These are phyloP conservation scores for Pseudopleuronectes americanus DNA, from an alignment of 2,797 vertebrate species.

Conservation along the genomic window DNA sequence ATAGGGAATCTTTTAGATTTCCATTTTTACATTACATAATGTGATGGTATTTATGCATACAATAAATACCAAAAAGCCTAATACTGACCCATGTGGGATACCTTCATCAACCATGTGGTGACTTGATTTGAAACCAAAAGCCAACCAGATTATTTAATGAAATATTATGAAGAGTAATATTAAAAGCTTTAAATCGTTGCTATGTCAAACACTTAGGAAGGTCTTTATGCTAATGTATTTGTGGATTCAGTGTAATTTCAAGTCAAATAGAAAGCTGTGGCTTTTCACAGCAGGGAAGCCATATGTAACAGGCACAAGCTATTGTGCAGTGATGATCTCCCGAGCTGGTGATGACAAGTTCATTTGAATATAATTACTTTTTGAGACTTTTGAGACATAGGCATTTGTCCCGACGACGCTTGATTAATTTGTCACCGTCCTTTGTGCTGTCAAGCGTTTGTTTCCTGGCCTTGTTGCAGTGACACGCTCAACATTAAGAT, in stretches of 20 bases:
- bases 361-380: constrained; percentile 75
- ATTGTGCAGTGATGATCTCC: constrained; percentile 56
- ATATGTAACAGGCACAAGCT: constrained; percentile 62
- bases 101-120: not conserved
- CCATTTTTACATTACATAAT: too few relatives aligned
- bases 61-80: not conserved
- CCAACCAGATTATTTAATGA: too few relatives aligned
- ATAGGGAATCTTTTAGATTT: too few relatives aligned
- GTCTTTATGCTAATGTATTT: constrained; percentile 19
- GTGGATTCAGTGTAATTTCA: constrained; percentile 40
- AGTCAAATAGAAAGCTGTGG: constrained; percentile 34
- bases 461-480: constrained; percentile 48
- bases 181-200: not conserved
- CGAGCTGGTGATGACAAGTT: constrained; percentile 66
- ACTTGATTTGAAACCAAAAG: too few relatives aligned
- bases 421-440: constrained; percentile 58
- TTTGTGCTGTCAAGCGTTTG: constrained; percentile 55
- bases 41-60: not conserved
- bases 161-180: not conserved
- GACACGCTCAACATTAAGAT: constrained; percentile 45
- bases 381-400: constrained; percentile 54
- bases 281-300: constrained; percentile 68
- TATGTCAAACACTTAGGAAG: not conserved
- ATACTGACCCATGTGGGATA: not conserved
- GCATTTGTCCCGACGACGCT: constrained; percentile 68